phyloP scores from a whole-genome alignment of 1,140 invertebrate genomes.

The Drosophila melanogaster region Release_6_plus_ISO1_MT NT_037436.4:5627001-5627500 shows the following conservation, averaged over 20 bases:
- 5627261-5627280: background rate
- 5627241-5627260: too few relatives aligned
- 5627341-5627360: slow-evolving; percentile 23
- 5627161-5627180: slow-evolving; percentile 15
- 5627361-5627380: slow-evolving; percentile 30
- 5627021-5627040: slow-evolving; percentile 40
- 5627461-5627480: slow-evolving; percentile 26
- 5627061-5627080: slow-evolving; percentile 71
- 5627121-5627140: slow-evolving; percentile 45
- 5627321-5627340: slow-evolving; percentile 1
- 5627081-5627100: slow-evolving; percentile 67
- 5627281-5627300: background rate
- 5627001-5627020: slow-evolving; percentile 44
- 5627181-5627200: background rate
- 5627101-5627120: slow-evolving; percentile 30
- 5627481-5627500: slow-evolving; percentile 8
- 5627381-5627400: slow-evolving; percentile 38
- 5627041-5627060: slow-evolving; percentile 52
- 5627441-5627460: slow-evolving; percentile 21
- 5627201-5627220: background rate
- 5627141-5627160: slow-evolving; percentile 64
- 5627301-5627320: slow-evolving; percentile 1
- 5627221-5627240: too few relatives aligned
- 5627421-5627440: slow-evolving; percentile 49
- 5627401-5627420: slow-evolving; percentile 41